Evolutionary conservation across 23 tunicate genomes (phyloP).

Genomic region (Ciona savignyi): DNA sequence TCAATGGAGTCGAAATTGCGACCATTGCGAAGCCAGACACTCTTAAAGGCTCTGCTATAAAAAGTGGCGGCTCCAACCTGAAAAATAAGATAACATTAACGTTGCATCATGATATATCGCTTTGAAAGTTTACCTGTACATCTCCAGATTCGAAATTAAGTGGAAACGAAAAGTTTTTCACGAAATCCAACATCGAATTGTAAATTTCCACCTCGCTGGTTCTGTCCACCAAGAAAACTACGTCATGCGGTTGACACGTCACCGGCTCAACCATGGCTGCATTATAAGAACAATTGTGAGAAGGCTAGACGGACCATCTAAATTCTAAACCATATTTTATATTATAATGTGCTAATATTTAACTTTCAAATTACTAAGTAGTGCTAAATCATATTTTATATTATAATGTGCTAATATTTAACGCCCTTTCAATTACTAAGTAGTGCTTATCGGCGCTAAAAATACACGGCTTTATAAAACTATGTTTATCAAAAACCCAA

Average conservation of each 20-base stretch:
- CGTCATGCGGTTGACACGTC: not conserved
- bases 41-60: not conserved
- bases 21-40: not conserved
- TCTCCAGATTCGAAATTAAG: not conserved
- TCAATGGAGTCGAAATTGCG: not conserved
- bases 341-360: too few species aligned
- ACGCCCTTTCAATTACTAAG: too few species aligned
- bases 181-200: not conserved
- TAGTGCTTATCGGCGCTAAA: not conserved
- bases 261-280: slow-evolving; percentile 7
- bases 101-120: too few species aligned
- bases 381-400: too few species aligned
- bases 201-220: not conserved
- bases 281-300: slow-evolving; percentile 33
- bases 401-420: too few species aligned
- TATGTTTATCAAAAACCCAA: too few species aligned
- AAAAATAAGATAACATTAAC: not conserved
- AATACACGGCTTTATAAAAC: too few species aligned
- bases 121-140: not conserved
- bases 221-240: not conserved
- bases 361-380: too few species aligned
- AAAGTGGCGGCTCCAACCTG: not conserved
- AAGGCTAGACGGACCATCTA: slow-evolving; percentile 18
- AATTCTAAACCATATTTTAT: slow-evolving; percentile 21
- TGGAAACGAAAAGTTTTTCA: not conserved